Evolutionary conservation across 2,797 vertebrate genomes (phyloP), one percentile per base, ranked within the genome.

Genomic region (Gouania willdenowi): DNA sequence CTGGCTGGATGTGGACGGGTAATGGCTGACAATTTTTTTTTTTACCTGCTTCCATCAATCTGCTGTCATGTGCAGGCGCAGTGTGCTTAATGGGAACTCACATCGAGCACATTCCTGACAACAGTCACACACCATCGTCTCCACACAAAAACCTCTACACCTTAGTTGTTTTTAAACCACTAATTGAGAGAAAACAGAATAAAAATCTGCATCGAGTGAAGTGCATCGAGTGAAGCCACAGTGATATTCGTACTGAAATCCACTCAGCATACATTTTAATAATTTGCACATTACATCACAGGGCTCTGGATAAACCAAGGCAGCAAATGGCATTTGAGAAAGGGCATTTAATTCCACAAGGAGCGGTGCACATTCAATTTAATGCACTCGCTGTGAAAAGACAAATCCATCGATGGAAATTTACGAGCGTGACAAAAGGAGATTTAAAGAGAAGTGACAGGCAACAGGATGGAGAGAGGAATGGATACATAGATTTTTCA

Each of bases 11-110:
- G 77, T 70, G 52, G 71, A 60, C 24, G 57, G 40, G 25, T 61
- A 65, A 79, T 55, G 30, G 36, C 66, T 90, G 85, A 24, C 84
- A 88, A 39, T 90, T 85, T 47, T 65, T 38, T 57, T 35, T 43
- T 53, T 66, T 66, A 49, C 39, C 44, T 52, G 23, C 38, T 61
- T 55, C 37, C 42, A 52, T 57, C 20, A 49, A 57, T 32, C 57
- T 1, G 27, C 39, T 33, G 25, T 51, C 25, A 36, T 41, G 43
- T 53, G 37, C 23, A 26, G 23, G 87, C 89, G 35, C 84, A 8
- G 41, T 26, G 43, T 8, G 41, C 57, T 35, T 52, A 59, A 63
- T 47, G 52, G 48, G 44, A 46, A 50, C 41, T 56, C 55, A 62
- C 31, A 63, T 48, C 26, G 14, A 60, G 40, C 39, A 36, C 10